Evolutionary conservation across 2,797 vertebrate species (phyloP), one percentile per base, ranked within the genome.

Genomic region (Echiichthys vipera): DNA sequence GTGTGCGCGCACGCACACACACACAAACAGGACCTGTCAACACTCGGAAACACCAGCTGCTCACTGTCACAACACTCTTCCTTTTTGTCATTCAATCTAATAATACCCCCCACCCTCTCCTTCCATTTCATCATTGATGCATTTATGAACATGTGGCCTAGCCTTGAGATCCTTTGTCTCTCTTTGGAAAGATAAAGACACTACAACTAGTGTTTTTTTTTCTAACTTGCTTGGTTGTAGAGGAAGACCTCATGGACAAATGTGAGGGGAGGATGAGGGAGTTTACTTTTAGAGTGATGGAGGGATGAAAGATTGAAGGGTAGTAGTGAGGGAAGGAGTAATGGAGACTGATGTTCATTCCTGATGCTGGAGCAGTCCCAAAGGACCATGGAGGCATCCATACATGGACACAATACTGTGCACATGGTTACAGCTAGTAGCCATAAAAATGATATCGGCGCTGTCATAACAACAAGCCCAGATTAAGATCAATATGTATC

Each of bases 1-100:
- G 5, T 4, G 65, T 39, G 47, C 74, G 72, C 53, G 49, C 27
- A 56, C 56, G 42, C 29, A 78, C 45, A 65, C 51, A 71, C n/a
- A 18, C 64, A 25, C 71, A 30, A 74, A 78, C 59, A 65, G 56
- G 42, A 77, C 73, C 88, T 88, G 85, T 92, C 92, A 89, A 84
- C 78, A 87, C 78, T 80, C 61, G 85, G 88, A 91, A 90, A 91
- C 85, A 82, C 89, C 93, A 93, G 93, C 89, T 94, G 92, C 86
- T 93, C 84, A 77, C 84, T 92, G 91, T 92, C 91, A 91, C 81
- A 88, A 88, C 85, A 90, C 78, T 84, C 79, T 64, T 87, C 80
- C 78, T 84, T 81, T 90, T 87, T 89, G 87, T 86, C 89, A 89
- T 90, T 89, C 81, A 88, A 71, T 78, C 78, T 77, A 90, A 79